These are phyloP conservation scores for Rhagoletis pomonella DNA, from an alignment of 1,140 invertebrate species.

Conservation along the genomic window DNA sequence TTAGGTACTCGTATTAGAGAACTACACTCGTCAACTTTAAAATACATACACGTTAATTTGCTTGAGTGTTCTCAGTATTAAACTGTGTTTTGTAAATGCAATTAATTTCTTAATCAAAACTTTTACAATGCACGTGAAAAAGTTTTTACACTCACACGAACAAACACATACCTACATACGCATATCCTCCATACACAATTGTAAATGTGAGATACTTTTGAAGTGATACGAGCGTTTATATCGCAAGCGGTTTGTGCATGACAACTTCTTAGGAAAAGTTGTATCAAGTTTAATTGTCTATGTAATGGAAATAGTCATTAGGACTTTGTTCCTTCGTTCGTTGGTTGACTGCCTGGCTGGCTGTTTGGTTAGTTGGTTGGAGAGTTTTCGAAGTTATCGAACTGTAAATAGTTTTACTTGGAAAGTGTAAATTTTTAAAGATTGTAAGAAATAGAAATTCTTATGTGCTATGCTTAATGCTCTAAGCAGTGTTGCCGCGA, in stretches of 20 bases:
- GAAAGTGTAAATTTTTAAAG: slow-evolving; percentile 6
- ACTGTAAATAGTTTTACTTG: slow-evolving; percentile 33
- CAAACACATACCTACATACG: background rate
- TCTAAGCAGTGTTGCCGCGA: too few relatives aligned
- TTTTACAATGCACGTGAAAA: slow-evolving; percentile 40
- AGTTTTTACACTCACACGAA: background rate
- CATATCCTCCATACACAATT: background rate
- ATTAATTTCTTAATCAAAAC: slow-evolving; percentile 51
- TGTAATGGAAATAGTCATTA: slow-evolving; percentile 51
- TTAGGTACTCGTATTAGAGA: background rate
- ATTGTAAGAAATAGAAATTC: background rate
- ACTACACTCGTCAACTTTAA: slow-evolving; percentile 21
- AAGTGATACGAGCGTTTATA: background rate
- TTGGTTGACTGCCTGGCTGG: background rate
- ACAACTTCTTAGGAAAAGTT: slow-evolving; percentile 36
- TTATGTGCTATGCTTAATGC: background rate
- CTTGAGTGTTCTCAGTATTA: slow-evolving; percentile 21
- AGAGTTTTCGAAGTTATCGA: background rate
- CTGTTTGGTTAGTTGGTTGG: background rate
- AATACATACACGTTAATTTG: slow-evolving; percentile 47
- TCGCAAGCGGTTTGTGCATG: slow-evolving; percentile 29
- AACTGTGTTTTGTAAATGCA: slow-evolving; percentile 41
- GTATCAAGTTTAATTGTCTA: slow-evolving; percentile 51
- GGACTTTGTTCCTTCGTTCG: slow-evolving; percentile 17
- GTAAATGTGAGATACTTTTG: background rate